These are phyloP conservation scores for Thalassophryne amazonica DNA, from an alignment of 2,797 vertebrate genomes.

Conservation along the genomic window DNA sequence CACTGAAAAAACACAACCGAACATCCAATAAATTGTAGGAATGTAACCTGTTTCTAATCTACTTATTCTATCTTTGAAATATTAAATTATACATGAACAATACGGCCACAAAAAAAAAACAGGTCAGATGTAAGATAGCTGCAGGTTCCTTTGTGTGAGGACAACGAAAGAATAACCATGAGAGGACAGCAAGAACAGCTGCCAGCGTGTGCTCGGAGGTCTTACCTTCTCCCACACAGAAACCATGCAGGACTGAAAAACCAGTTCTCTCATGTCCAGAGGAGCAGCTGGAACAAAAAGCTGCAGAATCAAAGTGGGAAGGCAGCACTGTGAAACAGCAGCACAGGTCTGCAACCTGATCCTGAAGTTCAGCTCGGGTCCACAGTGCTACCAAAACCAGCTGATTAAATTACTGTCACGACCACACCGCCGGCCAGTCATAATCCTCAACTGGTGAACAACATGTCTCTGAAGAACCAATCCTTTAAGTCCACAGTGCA, in stretches of 20 bases:
- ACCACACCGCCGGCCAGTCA: too few species aligned
- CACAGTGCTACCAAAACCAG: conserved; percentile 59
- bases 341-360: conserved; percentile 70
- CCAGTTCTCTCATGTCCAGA: conserved; percentile 79
- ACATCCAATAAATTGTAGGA: too few species aligned
- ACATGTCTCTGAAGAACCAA: too few species aligned
- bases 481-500: too few species aligned
- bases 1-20: too few species aligned
- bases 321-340: conserved; percentile 34
- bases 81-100: neutral
- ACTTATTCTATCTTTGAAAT: neutral
- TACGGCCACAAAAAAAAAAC: neutral
- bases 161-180: neutral
- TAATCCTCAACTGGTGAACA: too few species aligned
- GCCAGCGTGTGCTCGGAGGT: neutral
- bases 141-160: neutral
- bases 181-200: neutral
- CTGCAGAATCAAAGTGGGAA: too few species aligned
- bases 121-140: neutral
- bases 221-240: conserved; percentile 84
- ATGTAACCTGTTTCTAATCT: too few species aligned
- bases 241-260: conserved; percentile 74
- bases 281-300: conserved; percentile 2
- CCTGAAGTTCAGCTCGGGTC: conserved; percentile 55
- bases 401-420: conserved; percentile 76